Conservation (phyloP, 2,797 vertebrate species). For the Heliangelus exortis region DNA sequence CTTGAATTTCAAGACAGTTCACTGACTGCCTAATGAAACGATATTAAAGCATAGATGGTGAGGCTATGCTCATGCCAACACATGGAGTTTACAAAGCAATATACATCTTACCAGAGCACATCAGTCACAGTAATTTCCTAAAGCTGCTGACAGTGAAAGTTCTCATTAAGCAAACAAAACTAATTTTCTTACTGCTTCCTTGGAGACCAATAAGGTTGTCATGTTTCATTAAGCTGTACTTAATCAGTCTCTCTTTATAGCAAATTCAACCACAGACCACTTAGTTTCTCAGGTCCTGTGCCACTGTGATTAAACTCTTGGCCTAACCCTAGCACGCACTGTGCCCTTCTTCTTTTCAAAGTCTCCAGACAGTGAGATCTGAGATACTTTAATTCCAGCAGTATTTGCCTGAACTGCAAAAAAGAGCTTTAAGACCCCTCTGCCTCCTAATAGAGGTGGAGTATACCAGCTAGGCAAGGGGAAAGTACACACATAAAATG, state of each 20-base stretch:
- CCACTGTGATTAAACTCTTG: neutral
- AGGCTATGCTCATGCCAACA: rapidly evolving
- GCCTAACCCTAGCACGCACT: neutral
- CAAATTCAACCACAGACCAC: neutral
- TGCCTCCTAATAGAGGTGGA: neutral
- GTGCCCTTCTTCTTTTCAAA: neutral
- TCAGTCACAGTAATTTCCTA: neutral
- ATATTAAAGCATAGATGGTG: neutral
- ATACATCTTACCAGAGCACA: neutral
- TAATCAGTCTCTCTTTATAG: neutral
- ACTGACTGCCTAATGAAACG: neutral
- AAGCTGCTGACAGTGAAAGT: neutral
- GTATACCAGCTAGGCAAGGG: neutral
- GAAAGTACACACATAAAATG: conserved; percentile 47
- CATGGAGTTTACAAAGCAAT: neutral
- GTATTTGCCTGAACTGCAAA: neutral
- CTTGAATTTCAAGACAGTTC: neutral
- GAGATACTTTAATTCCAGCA: neutral
- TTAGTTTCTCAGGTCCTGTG: neutral
- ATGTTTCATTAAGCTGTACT: neutral
- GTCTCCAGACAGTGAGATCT: neutral
- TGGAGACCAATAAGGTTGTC: neutral
- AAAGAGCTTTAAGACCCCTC: neutral
- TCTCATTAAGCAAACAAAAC: neutral
- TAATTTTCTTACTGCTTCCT: neutral